Evolutionary conservation across 2,797 vertebrate species (phyloP).

Genomic region (Chaenodraco wilsoni): DNA sequence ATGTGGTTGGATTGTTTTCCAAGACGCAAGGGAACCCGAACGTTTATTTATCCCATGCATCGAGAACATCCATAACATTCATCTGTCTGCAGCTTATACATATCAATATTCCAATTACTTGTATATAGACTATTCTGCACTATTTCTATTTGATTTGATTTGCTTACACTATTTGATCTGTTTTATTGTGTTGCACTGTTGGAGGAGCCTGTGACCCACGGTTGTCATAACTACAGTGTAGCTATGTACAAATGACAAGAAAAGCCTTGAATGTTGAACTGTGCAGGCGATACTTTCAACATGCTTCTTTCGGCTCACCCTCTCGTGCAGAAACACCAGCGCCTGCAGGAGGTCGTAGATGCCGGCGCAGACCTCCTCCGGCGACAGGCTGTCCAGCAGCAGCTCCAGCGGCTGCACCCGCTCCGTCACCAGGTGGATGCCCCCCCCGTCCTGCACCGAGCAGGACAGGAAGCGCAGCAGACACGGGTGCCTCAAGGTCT

Average conservation of each 20-base stretch:
- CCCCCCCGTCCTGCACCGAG: constrained; percentile 90
- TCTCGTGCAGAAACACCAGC: constrained; percentile 94
- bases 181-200: too few relatives aligned
- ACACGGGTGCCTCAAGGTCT: constrained; percentile 95
- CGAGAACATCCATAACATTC: neutral
- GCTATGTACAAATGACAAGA: too few relatives aligned
- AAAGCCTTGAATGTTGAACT: neutral
- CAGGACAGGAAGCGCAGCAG: constrained; percentile 96
- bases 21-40: neutral
- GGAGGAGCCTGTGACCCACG: too few relatives aligned
- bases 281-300: neutral
- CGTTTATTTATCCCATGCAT: neutral
- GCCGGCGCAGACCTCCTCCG: constrained; percentile 94
- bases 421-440: constrained; percentile 95
- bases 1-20: neutral
- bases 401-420: constrained; percentile 90
- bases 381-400: constrained; percentile 86
- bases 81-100: too few relatives aligned
- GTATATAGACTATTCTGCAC: too few relatives aligned
- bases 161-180: too few relatives aligned
- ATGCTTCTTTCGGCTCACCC: constrained; percentile 81
- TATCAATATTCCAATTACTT: too few relatives aligned
- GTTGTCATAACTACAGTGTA: too few relatives aligned
- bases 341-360: constrained; percentile 94
- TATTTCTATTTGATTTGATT: too few relatives aligned